Evolutionary conservation across 2,888 invertebrate genomes (phyloP), one percentile per base, ranked within the genome.

Genomic region (Athalia cordata): DNA sequence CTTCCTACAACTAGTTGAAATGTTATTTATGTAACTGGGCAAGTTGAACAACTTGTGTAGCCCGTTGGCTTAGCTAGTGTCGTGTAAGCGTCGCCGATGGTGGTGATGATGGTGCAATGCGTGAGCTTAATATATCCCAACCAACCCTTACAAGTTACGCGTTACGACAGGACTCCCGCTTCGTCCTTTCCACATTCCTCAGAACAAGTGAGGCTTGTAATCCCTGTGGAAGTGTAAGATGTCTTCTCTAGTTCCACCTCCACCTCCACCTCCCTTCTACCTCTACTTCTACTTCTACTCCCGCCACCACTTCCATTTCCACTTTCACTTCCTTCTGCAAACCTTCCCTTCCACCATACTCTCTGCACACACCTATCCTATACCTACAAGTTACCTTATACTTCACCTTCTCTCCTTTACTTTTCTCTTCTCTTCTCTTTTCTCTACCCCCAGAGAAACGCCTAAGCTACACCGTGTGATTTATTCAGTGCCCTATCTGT

Each of bases 401-500:
- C 29, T 29, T 29, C 29, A 29, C 52, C 55, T 13, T 3, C 13
- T 45, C 65, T 49, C 43, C 13, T n/a, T n/a, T n/a, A 43, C 67
- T 50, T 7, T 50, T 50, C 13, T 61, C 65, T 15, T 43, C 13
- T 3, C 43, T 50, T 8, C 67, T 5, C 11, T 47, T 9, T 29
- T 8, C 50, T n/a, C 13, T 49, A n/a, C 67, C 77, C 59, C 11
- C 59, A 9, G 77, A 61, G 78, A 78, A 72, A 78, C 78, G 49
- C 62, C 78, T 72, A 78, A 78, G 78, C 72, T 64, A 55, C 72
- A 72, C 45, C 72, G 52, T 74, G 70, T 78, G 78, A 78, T 78
- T 78, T 78, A 78, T 78, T 78, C 61, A 78, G 78, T 78, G 49
- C 72, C 72, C 70, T 78, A 78, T 78, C 78, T 78, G 78, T 70